Evolutionary conservation across 1,140 invertebrate genomes (phyloP).

Genomic region (Heliconius eleuchia): DNA sequence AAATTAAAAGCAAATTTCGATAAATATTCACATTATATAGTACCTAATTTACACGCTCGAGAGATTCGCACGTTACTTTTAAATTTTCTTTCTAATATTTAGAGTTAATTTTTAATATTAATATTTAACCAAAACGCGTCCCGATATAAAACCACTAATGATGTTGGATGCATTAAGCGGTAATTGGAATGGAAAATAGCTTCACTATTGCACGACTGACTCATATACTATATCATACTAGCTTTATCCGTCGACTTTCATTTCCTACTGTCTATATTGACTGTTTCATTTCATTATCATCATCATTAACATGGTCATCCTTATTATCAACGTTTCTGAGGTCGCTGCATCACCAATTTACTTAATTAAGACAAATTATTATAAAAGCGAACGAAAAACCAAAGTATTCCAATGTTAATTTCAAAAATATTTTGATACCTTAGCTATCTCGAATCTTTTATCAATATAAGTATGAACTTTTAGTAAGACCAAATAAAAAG

Average conservation of each 20-base stretch:
- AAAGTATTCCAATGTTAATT: no score
- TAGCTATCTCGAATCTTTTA: background rate
- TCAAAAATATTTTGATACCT: background rate
- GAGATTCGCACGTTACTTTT: background rate
- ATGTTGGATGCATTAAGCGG: background rate
- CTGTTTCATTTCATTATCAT: no score
- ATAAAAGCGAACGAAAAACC: no score
- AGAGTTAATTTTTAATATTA: background rate
- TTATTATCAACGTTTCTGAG: no score
- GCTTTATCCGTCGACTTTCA: background rate
- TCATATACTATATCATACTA: background rate
- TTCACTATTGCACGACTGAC: background rate
- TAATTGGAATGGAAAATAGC: constrained; percentile 6
- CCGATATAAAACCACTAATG: constrained; percentile 7
- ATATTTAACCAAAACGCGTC: background rate
- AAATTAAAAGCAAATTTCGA: no score
- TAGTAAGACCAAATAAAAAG: background rate
- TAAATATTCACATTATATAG: no score
- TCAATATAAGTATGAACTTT: background rate
- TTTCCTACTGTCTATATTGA: no score
- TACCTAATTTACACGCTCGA: no score
- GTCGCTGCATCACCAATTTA: no score
- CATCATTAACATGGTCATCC: no score
- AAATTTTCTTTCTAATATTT: background rate
- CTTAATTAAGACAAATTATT: no score